Base-by-base conservation (phyloP, 1,140 invertebrate genomes). In the Macrocentrus cingulum region DNA sequence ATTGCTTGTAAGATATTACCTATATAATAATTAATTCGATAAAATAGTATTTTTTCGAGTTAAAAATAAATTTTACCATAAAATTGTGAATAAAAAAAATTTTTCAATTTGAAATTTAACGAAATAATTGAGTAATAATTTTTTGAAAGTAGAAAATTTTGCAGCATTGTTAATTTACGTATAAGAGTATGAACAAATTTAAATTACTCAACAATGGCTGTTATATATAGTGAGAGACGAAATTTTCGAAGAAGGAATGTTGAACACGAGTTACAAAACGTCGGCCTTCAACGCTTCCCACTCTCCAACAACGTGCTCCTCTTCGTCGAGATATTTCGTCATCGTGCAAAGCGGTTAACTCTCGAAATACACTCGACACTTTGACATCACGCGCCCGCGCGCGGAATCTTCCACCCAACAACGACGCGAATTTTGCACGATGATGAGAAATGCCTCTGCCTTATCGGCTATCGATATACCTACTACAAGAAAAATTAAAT, bases 401-500 rank as follows among this genome's bases (percentile, higher is more conserved):
- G 11, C 22, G 16, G n/a, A 52, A 41, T 41, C 50, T 41, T 22
- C 20, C 37, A 23, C 22, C 13, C n/a, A n/a, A n/a, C n/a, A n/a
- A n/a, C n/a, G n/a, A n/a, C n/a, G n/a, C n/a, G n/a, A n/a, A n/a
- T n/a, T n/a, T n/a, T n/a, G n/a, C n/a, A n/a, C n/a, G 11, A 6
- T 15, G 1, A 6, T 7, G 18, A 23, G 29, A 52, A 37, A 39
- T 62, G 9, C 18, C 36, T 6, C 50, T 58, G 19, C 18, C 19
- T 71, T 71, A 71, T 70, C 70, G 59, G 51, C 65, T 32, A 60
- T 51, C 50, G 67, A 68, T 69, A 64, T 44, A 18, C n/a, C n/a
- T n/a, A n/a, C 5, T 20, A 39, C 19, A 55, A 41, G 29, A 20
- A n/a, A n/a, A n/a, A n/a, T n/a, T n/a, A n/a, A n/a, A n/a, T n/a